A percentile compares a stretch with the other conserved stretches of the same genome.
Conservation (phyloP, 2,888 invertebrate genomes). For the Agonopterix alstromeriana region DNA sequence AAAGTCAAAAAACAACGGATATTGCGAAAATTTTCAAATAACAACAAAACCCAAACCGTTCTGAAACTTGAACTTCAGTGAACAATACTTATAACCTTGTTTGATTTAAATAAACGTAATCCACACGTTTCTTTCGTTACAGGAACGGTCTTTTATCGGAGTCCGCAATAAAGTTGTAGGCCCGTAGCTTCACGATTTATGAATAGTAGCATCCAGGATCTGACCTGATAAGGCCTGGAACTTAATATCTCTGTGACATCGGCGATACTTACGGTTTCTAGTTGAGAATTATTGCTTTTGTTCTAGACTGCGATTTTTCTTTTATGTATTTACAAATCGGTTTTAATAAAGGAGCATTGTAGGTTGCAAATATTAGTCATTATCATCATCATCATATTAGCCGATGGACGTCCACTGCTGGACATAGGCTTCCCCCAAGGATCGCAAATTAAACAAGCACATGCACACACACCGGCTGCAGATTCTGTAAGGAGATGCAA, state of each 20-base stretch:
- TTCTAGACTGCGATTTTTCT: constrained; percentile 6
- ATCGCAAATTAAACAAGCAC: too few species aligned
- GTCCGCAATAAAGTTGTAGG: constrained; percentile 43
- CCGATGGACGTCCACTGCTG: too few species aligned
- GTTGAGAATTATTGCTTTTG: constrained; percentile 22
- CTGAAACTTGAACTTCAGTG: too few species aligned
- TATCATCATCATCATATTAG: too few species aligned
- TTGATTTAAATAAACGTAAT: not conserved
- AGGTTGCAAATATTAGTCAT: too few species aligned
- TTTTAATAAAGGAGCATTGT: not conserved
- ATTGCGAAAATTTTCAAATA: too few species aligned
- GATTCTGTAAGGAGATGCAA: too few species aligned
- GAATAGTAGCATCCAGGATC: constrained; percentile 23
- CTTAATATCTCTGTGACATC: constrained; percentile 29
- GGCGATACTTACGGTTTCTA: constrained; percentile 13
- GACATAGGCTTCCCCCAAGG: too few species aligned
- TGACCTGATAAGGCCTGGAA: constrained; percentile 18
- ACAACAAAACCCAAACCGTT: too few species aligned
- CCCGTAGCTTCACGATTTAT: constrained; percentile 31
- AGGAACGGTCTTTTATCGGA: constrained; percentile 18
- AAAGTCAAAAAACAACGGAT: too few species aligned
- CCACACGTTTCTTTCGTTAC: constrained; percentile 24
- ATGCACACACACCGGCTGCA: too few species aligned
- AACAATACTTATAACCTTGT: too few species aligned
- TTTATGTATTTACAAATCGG: not conserved